Percentiles rank a stretch among this genome's conserved stretches.
These are phyloP conservation scores for Neoitamus cyanurus DNA, from an alignment of 2,888 invertebrate genomes.

Conservation along the genomic window DNA sequence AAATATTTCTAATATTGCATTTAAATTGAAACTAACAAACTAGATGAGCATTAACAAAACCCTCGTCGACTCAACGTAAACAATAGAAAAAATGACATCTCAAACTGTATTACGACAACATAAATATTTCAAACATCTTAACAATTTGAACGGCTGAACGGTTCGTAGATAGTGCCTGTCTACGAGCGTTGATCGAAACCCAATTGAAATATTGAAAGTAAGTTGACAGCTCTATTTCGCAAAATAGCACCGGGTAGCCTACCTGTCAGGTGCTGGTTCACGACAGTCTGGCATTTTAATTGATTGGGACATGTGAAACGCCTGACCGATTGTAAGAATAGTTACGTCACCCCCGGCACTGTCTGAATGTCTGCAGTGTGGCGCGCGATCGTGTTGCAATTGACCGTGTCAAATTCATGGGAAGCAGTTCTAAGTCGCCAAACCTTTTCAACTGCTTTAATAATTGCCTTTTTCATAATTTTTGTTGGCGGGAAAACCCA, in stretches of 20 bases:
- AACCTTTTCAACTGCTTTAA: background rate
- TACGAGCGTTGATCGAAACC: background rate
- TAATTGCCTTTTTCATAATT: background rate
- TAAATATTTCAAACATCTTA: background rate
- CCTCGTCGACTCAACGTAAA: background rate
- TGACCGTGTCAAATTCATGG: background rate
- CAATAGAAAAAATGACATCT: background rate
- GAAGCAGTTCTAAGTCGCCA: background rate
- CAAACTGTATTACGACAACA: background rate
- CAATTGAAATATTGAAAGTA: background rate
- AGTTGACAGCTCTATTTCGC: background rate
- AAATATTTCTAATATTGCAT: background rate
- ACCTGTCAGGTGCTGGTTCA: background rate
- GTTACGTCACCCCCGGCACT: background rate
- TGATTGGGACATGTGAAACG: background rate
- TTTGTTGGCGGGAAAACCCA: background rate
- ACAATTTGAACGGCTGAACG: background rate
- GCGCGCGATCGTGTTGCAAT: background rate
- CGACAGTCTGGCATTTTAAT: background rate
- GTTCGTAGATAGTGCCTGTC: background rate
- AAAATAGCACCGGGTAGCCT: background rate
- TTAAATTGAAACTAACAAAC: background rate
- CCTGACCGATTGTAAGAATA: background rate
- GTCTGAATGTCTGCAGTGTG: background rate
- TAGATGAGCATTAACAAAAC: background rate